Conservation (phyloP, 2,113 vertebrate species). For the Suncus etruscus region DNA sequence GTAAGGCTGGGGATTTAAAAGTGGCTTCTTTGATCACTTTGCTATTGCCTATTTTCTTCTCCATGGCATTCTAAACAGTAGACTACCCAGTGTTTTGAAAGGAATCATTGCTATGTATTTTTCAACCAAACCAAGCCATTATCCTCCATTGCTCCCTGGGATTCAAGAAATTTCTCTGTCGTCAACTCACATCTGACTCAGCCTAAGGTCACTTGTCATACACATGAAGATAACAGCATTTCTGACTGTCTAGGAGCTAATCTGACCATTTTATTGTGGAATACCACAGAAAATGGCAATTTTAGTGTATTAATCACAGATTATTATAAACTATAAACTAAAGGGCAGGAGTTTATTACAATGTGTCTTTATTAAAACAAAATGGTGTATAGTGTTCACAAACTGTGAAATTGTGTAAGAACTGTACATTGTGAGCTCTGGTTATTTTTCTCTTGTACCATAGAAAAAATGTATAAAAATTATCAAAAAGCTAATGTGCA, state of each 20-base stretch:
- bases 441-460: slow-evolving; percentile 89
- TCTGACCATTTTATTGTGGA: slow-evolving; percentile 72
- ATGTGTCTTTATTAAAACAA: slow-evolving; percentile 91
- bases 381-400: slow-evolving; percentile 93
- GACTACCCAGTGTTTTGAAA: slow-evolving; percentile 53
- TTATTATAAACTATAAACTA: slow-evolving; percentile 82
- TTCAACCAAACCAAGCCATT: background rate
- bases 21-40: slow-evolving; percentile 48
- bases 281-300: slow-evolving; percentile 75
- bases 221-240: slow-evolving; percentile 67
- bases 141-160: slow-evolving; percentile 50
- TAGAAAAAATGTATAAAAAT: slow-evolving; percentile 89
- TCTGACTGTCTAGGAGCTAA: slow-evolving; percentile 76
- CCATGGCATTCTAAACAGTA: background rate
- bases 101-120: slow-evolving; percentile 27
- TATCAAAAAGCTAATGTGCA: slow-evolving; percentile 90
- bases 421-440: slow-evolving; percentile 91
- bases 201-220: slow-evolving; percentile 30
- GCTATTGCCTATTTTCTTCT: background rate
- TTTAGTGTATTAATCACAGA: slow-evolving; percentile 82
- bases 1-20: slow-evolving; percentile 37
- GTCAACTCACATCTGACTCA: background rate
- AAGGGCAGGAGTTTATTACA: slow-evolving; percentile 91
- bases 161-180: background rate
- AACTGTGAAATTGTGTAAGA: slow-evolving; percentile 92